phyloP scores from a whole-genome alignment of 1,140 invertebrate genomes.

The Lysiphlebus fabarum region DNA sequence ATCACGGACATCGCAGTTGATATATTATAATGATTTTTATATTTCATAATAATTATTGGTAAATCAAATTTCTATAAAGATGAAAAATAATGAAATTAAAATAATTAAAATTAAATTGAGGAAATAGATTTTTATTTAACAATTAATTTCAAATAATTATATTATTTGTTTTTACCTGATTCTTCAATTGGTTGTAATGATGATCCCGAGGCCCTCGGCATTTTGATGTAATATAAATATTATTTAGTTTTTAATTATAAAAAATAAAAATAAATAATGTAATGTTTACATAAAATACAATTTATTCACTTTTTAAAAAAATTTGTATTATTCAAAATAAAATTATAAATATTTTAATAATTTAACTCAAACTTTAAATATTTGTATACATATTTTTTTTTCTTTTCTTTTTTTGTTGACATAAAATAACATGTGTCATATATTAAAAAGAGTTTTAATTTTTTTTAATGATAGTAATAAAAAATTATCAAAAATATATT shows the following conservation, averaged over 20 bases:
- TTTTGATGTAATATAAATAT: conserved; percentile 9
- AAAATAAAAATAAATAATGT: conserved; percentile 2
- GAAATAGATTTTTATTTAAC: background rate
- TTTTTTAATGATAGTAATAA: no score
- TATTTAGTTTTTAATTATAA: background rate
- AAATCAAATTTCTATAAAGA: background rate
- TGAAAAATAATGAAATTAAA: background rate
- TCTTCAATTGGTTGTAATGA: conserved; percentile 45
- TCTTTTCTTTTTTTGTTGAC: no score
- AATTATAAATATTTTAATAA: no score
- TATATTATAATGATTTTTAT: no score
- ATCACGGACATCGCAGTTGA: background rate
- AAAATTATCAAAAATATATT: no score
- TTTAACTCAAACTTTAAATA: no score
- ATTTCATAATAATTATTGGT: no score
- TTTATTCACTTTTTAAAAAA: background rate
- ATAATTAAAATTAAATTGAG: background rate
- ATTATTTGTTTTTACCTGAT: conserved; percentile 33
- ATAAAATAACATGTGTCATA: no score
- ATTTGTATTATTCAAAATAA: no score
- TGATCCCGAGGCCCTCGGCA: conserved; percentile 30
- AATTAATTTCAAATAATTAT: background rate
- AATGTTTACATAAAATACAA: background rate
- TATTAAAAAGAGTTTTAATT: no score
- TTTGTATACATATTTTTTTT: no score